Evolutionary conservation across 2,888 invertebrate genomes (phyloP).

Genomic region (Cerceris ruficornis): DNA sequence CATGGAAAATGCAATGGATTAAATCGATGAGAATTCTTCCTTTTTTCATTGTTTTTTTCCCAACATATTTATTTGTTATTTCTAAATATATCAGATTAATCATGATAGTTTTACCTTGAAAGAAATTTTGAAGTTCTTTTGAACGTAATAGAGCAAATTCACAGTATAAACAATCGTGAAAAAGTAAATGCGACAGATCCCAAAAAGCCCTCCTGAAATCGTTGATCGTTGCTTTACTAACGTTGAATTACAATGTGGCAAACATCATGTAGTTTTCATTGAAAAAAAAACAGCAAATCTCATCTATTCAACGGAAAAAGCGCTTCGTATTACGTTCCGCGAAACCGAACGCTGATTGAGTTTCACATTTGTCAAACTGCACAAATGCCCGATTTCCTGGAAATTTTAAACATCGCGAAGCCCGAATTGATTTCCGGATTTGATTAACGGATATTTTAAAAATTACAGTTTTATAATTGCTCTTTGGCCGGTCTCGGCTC

Average conservation of each 20-base stretch:
- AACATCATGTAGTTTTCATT: not conserved
- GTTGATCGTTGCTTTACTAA: too few relatives aligned
- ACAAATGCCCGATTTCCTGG: slow-evolving; percentile 20
- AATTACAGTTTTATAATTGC: not conserved
- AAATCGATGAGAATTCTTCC: too few relatives aligned
- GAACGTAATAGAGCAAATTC: too few relatives aligned
- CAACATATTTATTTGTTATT: too few relatives aligned
- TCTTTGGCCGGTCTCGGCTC: not conserved
- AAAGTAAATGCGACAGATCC: too few relatives aligned
- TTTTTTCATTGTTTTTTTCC: too few relatives aligned
- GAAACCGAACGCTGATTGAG: slow-evolving; percentile 44
- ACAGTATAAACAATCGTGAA: too few relatives aligned
- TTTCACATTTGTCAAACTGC: slow-evolving; percentile 50
- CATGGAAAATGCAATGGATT: too few relatives aligned
- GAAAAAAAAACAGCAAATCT: slow-evolving; percentile 34
- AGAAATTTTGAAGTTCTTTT: too few relatives aligned
- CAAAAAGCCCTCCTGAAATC: too few relatives aligned
- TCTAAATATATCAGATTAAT: too few relatives aligned
- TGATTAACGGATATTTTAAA: slow-evolving; percentile 21
- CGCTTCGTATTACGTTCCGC: slow-evolving; percentile 37
- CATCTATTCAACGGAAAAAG: slow-evolving; percentile 30
- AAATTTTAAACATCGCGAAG: slow-evolving; percentile 32
- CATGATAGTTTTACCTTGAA: too few relatives aligned
- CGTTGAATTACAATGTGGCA: not conserved
- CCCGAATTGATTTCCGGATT: slow-evolving; percentile 20